phyloP scores from a whole-genome alignment of 1,140 invertebrate species.

The Bathynomus jamesi region DNA sequence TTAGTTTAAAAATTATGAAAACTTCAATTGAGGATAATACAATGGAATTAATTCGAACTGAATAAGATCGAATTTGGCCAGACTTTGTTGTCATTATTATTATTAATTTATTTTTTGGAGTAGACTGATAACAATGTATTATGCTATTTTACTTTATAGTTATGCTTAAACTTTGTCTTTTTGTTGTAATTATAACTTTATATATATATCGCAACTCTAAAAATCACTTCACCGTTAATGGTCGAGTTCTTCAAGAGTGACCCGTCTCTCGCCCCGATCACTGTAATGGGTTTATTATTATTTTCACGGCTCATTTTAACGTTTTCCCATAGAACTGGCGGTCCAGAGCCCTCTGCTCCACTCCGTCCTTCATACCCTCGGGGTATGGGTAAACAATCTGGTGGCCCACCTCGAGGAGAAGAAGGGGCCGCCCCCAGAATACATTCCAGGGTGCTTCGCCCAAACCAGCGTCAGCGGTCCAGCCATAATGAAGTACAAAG shows the following conservation, averaged over 20 bases:
- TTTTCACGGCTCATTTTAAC: background rate
- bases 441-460: slow-evolving; percentile 74
- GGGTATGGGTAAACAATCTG: slow-evolving; percentile 78
- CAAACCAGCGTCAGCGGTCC: slow-evolving; percentile 61
- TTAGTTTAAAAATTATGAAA: too few relatives aligned
- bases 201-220: background rate
- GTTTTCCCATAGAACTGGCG: slow-evolving; percentile 62
- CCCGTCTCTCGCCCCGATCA: background rate
- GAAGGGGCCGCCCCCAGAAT: slow-evolving; percentile 63
- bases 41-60: too few relatives aligned
- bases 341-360: slow-evolving; percentile 90
- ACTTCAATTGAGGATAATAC: too few relatives aligned
- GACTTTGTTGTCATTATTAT: too few relatives aligned
- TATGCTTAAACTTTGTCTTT: slow-evolving; percentile 1
- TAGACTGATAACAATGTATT: slow-evolving; percentile 3
- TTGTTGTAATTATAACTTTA: background rate
- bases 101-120: too few relatives aligned
- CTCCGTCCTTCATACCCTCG: slow-evolving; percentile 70
- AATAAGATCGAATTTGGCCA: too few relatives aligned
- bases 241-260: background rate
- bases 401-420: slow-evolving; percentile 66
- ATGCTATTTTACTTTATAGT: slow-evolving; percentile 12
- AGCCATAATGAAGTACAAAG: slow-evolving; percentile 85
- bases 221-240: background rate
- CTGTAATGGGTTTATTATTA: background rate